Evolutionary conservation across 2,797 vertebrate species (phyloP).

Genomic region (Chiroxiphia lanceolata): DNA sequence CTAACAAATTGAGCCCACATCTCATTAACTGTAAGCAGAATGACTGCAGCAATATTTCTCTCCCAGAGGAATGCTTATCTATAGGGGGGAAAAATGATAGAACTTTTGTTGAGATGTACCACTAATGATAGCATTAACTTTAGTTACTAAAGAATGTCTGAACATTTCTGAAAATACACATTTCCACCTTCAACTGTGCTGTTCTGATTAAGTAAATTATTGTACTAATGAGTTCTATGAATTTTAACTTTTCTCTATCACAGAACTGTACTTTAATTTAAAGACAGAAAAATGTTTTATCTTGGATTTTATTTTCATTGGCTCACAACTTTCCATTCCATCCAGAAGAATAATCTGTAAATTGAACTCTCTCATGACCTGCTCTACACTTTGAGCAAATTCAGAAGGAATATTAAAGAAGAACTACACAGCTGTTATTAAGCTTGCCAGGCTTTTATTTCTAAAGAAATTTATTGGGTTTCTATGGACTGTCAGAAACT

Average conservation of each 20-base stretch:
- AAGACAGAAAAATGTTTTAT: background rate
- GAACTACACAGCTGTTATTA: background rate
- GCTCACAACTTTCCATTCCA: background rate
- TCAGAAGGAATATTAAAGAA: background rate
- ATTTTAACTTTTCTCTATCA: slow-evolving; percentile 5
- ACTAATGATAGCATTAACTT: slow-evolving; percentile 71
- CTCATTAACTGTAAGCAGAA: slow-evolving; percentile 75
- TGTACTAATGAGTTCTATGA: slow-evolving; percentile 6
- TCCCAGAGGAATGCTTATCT: slow-evolving; percentile 72
- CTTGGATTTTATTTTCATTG: background rate
- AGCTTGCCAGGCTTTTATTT: background rate
- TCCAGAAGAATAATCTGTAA: background rate
- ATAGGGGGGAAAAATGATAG: slow-evolving; percentile 31
- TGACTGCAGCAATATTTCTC: slow-evolving; percentile 72
- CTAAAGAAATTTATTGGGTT: background rate
- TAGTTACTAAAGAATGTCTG: slow-evolving; percentile 69
- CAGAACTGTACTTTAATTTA: background rate
- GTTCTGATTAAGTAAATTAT: slow-evolving; percentile 45
- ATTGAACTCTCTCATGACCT: background rate
- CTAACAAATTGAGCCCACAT: slow-evolving; percentile 72
- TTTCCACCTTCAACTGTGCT: background rate
- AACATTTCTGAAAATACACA: slow-evolving; percentile 59
- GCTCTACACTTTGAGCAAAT: background rate
- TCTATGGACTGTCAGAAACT: background rate
- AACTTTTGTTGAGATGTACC: slow-evolving; percentile 72